Percentiles rank a stretch among this genome's conserved stretches.
These are phyloP conservation scores for Gadopsis marmoratus DNA, from an alignment of 2,797 vertebrate species.

Conservation along the genomic window DNA sequence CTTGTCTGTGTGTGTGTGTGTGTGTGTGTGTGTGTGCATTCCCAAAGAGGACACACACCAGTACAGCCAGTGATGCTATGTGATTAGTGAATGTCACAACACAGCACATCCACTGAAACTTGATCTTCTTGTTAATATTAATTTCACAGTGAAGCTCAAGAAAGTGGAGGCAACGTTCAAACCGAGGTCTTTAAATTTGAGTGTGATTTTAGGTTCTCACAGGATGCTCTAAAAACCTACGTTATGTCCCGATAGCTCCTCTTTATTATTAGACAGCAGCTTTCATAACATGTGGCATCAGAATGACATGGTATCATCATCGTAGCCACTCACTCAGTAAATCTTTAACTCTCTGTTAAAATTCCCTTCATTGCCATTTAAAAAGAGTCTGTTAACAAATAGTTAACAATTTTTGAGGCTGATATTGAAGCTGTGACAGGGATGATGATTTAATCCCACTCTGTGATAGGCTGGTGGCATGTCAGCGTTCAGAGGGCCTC, in stretches of 20 bases:
- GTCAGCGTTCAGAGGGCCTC: constrained; percentile 25
- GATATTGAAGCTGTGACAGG: background rate
- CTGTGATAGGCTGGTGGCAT: background rate
- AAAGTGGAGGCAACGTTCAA: background rate
- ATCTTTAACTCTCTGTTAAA: no score
- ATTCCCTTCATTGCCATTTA: no score
- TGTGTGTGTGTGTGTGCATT: constrained; percentile 29
- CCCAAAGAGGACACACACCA: constrained; percentile 35
- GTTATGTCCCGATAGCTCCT: background rate
- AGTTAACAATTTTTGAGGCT: background rate
- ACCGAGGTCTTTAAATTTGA: background rate
- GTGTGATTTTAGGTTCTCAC: background rate
- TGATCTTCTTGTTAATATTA: background rate
- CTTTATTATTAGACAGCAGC: background rate
- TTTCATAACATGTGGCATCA: background rate
- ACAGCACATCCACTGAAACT: background rate
- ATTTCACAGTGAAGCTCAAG: background rate
- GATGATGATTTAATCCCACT: constrained; percentile 34
- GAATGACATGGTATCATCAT: background rate
- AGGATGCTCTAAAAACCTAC: background rate
- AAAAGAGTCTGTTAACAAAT: background rate
- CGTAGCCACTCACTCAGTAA: background rate
- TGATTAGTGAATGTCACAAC: constrained; percentile 20
- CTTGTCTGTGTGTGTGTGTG: constrained; percentile 11
- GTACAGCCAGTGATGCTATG: constrained; percentile 33